Conservation (phyloP, 64 coral and sea anemone species). For the Platygyra sinensis region DNA sequence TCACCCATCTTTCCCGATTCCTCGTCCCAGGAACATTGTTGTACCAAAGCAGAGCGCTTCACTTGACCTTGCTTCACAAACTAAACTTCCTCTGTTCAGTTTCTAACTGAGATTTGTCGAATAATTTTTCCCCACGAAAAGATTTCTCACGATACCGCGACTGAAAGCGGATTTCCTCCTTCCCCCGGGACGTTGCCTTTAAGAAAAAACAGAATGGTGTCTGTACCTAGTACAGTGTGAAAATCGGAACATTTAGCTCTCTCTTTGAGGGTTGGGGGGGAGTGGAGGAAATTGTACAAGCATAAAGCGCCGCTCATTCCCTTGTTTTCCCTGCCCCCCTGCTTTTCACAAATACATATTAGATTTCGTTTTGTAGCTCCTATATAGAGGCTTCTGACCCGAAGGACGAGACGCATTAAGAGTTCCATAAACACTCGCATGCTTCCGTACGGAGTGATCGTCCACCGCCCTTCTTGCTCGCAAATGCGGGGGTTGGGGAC, state of each 20-base stretch:
- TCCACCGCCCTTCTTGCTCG: too few relatives aligned
- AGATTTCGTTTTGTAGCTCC: too few relatives aligned
- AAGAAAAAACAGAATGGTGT: constrained; percentile 34
- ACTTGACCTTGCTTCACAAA: constrained; percentile 71
- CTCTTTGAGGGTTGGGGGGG: background rate
- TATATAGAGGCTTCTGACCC: too few relatives aligned
- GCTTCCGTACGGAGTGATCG: too few relatives aligned
- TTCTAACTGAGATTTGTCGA: constrained; percentile 32
- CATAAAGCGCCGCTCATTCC: too few relatives aligned
- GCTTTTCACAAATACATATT: too few relatives aligned
- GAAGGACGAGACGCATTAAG: too few relatives aligned
- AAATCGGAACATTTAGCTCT: background rate
- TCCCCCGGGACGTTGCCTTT: constrained; percentile 18
- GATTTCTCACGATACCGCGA: constrained; percentile 10
- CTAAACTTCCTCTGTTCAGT: constrained; percentile 62
- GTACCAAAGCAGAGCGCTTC: constrained; percentile 81
- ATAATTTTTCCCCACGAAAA: background rate
- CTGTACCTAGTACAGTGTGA: background rate
- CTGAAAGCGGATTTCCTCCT: constrained; percentile 11
- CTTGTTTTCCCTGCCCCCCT: too few relatives aligned
- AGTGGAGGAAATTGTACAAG: too few relatives aligned
- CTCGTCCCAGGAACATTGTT: constrained; percentile 69
- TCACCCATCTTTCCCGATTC: constrained; percentile 69
- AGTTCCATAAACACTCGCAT: too few relatives aligned
- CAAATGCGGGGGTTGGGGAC: too few relatives aligned